Conservation (phyloP, 2,888 invertebrate species). For the Rhingia rostrata region DNA sequence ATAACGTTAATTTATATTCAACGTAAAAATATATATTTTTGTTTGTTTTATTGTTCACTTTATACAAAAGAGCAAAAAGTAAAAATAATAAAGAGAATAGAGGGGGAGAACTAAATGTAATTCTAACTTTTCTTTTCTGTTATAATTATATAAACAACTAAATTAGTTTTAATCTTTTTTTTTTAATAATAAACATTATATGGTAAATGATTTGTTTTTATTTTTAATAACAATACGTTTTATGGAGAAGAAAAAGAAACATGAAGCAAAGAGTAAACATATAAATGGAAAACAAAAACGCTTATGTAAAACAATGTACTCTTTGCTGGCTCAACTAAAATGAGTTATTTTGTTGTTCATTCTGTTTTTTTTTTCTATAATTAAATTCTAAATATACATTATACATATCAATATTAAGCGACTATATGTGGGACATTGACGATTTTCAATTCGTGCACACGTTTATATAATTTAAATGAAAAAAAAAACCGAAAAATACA, state of each 20-base stretch:
- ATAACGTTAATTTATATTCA: constrained; percentile 47
- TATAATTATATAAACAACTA: constrained; percentile 58
- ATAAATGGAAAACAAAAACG: constrained; percentile 22
- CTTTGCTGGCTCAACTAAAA: constrained; percentile 57
- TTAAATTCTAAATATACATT: constrained; percentile 62
- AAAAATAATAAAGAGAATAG: constrained; percentile 45
- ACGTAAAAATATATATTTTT: constrained; percentile 70
- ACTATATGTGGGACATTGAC: constrained; percentile 64
- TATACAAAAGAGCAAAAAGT: constrained; percentile 57
- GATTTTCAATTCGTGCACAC: constrained; percentile 58
- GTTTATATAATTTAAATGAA: constrained; percentile 38
- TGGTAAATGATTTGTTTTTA: constrained; percentile 34
- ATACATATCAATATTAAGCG: constrained; percentile 54
- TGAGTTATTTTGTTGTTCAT: constrained; percentile 10
- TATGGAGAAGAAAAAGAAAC: constrained; percentile 15
- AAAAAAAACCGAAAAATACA: constrained; percentile 12
- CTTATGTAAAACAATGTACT: constrained; percentile 45
- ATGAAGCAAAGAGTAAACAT: constrained; percentile 33
- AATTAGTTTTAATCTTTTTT: constrained; percentile 36
- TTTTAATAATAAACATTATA: constrained; percentile 44
- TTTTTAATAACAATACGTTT: constrained; percentile 24
- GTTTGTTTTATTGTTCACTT: constrained; percentile 64
- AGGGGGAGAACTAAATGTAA: constrained; percentile 28
- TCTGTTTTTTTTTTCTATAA: constrained; percentile 19
- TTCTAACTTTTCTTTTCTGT: constrained; percentile 36